Evolutionary conservation across 1,140 invertebrate species (phyloP).

Genomic region (Pseudomyrmex flavicornis): DNA sequence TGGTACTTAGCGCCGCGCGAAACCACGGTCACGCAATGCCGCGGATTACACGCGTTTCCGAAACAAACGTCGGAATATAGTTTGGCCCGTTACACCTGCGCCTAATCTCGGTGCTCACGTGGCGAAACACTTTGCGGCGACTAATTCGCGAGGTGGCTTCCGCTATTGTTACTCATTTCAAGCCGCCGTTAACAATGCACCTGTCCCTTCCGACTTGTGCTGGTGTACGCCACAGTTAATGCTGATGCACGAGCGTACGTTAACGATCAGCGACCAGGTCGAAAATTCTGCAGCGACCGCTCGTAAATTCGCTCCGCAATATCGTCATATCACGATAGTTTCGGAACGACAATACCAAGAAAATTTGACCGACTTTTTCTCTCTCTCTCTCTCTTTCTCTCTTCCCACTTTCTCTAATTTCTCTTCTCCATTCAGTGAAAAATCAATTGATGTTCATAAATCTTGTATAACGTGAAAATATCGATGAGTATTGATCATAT

Average conservation of each 20-base stretch:
- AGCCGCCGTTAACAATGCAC: constrained; percentile 53
- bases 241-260: constrained; percentile 57
- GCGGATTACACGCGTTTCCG: constrained; percentile 23
- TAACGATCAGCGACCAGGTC: constrained; percentile 55
- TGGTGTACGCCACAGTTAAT: constrained; percentile 38
- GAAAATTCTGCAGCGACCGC: constrained; percentile 42
- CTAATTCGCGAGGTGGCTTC: constrained; percentile 55
- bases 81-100: constrained; percentile 43
- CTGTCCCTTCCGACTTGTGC: constrained; percentile 36
- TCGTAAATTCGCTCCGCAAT: constrained; percentile 55
- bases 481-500: no score
- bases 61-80: constrained; percentile 49
- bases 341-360: constrained; percentile 41
- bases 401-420: no score
- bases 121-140: constrained; percentile 46
- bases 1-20: no score
- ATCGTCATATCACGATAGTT: constrained; percentile 34
- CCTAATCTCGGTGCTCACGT: constrained; percentile 43
- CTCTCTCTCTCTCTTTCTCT: background rate
- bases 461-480: no score
- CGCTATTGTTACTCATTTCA: constrained; percentile 54
- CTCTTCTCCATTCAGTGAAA: no score
- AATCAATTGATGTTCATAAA: no score
- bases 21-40: background rate
- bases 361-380: background rate